Evolutionary conservation across 2,113 vertebrate genomes (phyloP).

Genomic region (Vanacampus margaritifer): DNA sequence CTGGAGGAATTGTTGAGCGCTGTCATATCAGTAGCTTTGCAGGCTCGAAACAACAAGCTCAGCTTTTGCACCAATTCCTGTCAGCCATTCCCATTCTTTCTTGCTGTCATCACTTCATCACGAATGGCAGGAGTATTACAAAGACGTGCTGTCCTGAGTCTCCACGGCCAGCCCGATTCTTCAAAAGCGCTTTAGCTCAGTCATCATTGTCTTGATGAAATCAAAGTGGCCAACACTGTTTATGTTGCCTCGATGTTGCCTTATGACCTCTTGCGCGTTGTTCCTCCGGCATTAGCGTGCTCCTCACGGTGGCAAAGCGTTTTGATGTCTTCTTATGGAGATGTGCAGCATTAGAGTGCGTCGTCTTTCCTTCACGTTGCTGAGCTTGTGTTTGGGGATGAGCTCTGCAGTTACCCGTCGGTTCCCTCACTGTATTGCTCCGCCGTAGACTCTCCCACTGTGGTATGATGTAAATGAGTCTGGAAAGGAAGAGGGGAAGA

Average conservation of each 20-base stretch:
- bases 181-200: constrained; percentile 13
- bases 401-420: constrained; percentile 25
- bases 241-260: constrained; percentile 16
- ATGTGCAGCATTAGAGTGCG: constrained; percentile 11
- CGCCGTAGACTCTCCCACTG: constrained; percentile 24
- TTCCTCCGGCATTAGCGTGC: constrained; percentile 15
- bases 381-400: constrained; percentile 42
- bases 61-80: constrained; percentile 26
- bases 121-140: constrained; percentile 13
- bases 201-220: constrained; percentile 31
- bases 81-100: constrained; percentile 6
- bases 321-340: constrained; percentile 35
- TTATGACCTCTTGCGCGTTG: constrained; percentile 21
- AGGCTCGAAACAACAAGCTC: constrained; percentile 39
- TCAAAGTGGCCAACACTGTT: constrained; percentile 22
- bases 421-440: constrained; percentile 20
- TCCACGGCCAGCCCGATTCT: constrained; percentile 7
- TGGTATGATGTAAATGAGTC: constrained; percentile 23
- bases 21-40: constrained; percentile 44
- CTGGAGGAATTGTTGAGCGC: constrained; percentile 38
- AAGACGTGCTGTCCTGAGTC: constrained; percentile 5
- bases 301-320: constrained; percentile 22
- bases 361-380: constrained; percentile 17
- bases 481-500: not conserved
- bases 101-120: constrained; percentile 21